Evolutionary conservation across 2,113 vertebrate genomes (phyloP).

Genomic region (Trichomycterus rosablanca): DNA sequence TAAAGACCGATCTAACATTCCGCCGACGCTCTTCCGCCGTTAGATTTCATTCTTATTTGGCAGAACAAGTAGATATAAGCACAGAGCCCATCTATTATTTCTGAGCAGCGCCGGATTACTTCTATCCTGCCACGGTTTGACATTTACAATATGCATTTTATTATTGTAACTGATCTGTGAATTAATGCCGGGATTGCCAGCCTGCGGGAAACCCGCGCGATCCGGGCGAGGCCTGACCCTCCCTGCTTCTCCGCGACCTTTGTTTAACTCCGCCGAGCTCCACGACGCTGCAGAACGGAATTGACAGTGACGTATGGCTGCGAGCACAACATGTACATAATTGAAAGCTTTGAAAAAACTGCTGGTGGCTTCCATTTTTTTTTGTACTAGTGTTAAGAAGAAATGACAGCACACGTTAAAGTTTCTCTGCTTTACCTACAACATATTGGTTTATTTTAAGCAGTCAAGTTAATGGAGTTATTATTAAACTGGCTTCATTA

Average conservation of each 20-base stretch:
- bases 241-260: constrained; percentile 66
- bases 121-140: constrained; percentile 63
- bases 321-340: constrained; percentile 67
- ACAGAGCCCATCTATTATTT: constrained; percentile 70
- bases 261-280: constrained; percentile 69
- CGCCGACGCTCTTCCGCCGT: constrained; percentile 15
- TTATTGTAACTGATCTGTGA: constrained; percentile 76
- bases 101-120: constrained; percentile 67
- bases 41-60: constrained; percentile 18
- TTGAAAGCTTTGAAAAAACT: constrained; percentile 60
- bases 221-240: constrained; percentile 59
- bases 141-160: constrained; percentile 77
- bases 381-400: constrained; percentile 40
- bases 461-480: constrained; percentile 34
- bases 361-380: constrained; percentile 55
- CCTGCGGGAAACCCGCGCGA: constrained; percentile 16
- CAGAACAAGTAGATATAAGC: constrained; percentile 54
- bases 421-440: constrained; percentile 53
- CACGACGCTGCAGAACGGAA: constrained; percentile 64
- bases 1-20: constrained; percentile 32
- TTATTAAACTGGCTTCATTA: constrained; percentile 22
- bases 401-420: constrained; percentile 11
- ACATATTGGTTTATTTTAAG: constrained; percentile 40
- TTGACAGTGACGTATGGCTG: constrained; percentile 73
- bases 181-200: constrained; percentile 57